Evolutionary conservation across 2,797 vertebrate genomes (phyloP).

Genomic region (Chiloscyllium punctatum): DNA sequence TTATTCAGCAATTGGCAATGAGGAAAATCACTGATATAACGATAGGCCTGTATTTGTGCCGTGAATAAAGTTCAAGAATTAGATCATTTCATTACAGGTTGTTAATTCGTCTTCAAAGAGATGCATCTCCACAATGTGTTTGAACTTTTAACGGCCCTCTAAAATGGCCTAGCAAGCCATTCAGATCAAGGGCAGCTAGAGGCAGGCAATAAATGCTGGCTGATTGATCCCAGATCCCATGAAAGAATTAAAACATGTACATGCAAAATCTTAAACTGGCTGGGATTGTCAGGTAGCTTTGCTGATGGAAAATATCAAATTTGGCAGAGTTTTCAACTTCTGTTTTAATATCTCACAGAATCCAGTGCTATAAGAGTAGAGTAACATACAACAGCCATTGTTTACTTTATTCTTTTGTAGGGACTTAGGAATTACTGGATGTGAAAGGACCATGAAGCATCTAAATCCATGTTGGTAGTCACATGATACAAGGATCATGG

Average conservation of each 20-base stretch:
- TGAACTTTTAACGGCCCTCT: too few species aligned
- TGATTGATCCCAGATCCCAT: too few species aligned
- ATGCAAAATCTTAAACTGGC: neutral
- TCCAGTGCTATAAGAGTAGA: neutral
- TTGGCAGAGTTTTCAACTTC: neutral
- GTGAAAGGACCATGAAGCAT: neutral
- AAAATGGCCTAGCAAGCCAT: too few species aligned
- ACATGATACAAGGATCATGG: neutral
- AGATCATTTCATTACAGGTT: neutral
- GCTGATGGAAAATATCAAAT: neutral
- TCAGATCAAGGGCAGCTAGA: too few species aligned
- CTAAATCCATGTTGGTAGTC: neutral
- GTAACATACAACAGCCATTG: neutral
- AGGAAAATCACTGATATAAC: neutral
- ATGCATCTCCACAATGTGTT: neutral
- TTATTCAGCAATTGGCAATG: neutral
- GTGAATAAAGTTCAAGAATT: neutral
- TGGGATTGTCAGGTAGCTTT: neutral
- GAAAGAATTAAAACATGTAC: neutral
- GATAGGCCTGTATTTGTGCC: too few species aligned
- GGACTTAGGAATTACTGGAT: neutral
- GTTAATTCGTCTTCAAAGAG: neutral
- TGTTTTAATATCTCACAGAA: neutral
- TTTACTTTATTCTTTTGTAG: neutral
- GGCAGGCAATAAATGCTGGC: too few species aligned